phyloP scores from a whole-genome alignment of 2,113 vertebrate species.

The Pollachius pollachius region DNA sequence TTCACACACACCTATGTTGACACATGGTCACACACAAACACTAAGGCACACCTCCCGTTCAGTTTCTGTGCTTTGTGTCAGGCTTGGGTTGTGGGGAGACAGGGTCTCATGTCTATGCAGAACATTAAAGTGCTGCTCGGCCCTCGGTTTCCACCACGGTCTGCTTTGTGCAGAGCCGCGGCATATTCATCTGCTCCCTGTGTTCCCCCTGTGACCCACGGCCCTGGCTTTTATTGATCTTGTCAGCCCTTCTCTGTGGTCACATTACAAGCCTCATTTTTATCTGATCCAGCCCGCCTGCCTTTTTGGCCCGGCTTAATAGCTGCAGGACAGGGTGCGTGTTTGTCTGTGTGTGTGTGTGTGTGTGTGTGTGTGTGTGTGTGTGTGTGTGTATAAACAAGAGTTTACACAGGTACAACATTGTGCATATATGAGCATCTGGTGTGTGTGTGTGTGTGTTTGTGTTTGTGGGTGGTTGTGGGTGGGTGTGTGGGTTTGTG shows the following conservation, averaged over 20 bases:
- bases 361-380: conserved; percentile 11
- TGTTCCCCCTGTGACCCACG: conserved; percentile 63
- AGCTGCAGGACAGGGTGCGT: conserved; percentile 27
- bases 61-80: no score
- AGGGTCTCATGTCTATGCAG: no score
- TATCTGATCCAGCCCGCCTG: conserved; percentile 59
- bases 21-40: no score
- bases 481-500: not conserved
- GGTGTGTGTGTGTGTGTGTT: not conserved
- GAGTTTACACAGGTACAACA: not conserved
- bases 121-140: conserved; percentile 19
- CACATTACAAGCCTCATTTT: conserved; percentile 68
- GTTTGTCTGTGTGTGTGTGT: conserved; percentile 7
- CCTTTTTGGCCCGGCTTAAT: not conserved
- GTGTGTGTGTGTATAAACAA: conserved; percentile 1
- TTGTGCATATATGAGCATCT: conserved; percentile 20
- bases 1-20: no score
- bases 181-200: conserved; percentile 65
- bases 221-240: conserved; percentile 62
- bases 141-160: conserved; percentile 57
- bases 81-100: no score
- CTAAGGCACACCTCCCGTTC: no score
- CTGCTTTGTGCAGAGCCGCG: conserved; percentile 66
- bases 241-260: conserved; percentile 64
- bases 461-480: not conserved